phyloP scores from a whole-genome alignment of 2,888 invertebrate species.

The Cordylochernes scorpioides region DNA sequence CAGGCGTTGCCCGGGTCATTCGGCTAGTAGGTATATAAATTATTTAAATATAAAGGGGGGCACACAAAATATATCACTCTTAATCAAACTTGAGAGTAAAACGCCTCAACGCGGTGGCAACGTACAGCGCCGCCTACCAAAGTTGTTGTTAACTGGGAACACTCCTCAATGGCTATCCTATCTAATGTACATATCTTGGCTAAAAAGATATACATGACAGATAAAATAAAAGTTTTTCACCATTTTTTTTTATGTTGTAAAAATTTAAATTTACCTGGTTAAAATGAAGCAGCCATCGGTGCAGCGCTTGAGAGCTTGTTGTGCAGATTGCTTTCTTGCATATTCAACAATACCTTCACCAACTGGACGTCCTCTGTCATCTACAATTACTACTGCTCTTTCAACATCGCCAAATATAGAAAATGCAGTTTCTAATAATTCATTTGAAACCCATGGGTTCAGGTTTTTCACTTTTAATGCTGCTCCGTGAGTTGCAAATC shows the following conservation, averaged over 20 bases:
- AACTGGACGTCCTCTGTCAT: constrained; percentile 81
- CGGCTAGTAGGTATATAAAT: too few relatives aligned
- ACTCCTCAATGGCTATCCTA: too few relatives aligned
- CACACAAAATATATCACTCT: too few relatives aligned
- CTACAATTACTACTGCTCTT: constrained; percentile 70
- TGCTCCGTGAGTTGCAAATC: constrained; percentile 82
- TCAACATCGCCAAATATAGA: constrained; percentile 74
- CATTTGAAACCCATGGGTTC: constrained; percentile 74
- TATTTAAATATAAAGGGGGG: too few relatives aligned
- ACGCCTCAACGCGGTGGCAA: too few relatives aligned
- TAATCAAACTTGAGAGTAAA: too few relatives aligned
- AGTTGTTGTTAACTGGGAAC: too few relatives aligned
- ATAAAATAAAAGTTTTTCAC: too few relatives aligned
- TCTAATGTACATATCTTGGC: too few relatives aligned
- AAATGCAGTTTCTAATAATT: constrained; percentile 61
- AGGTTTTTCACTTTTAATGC: constrained; percentile 76
- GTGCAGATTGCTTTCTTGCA: constrained; percentile 66
- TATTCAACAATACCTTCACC: constrained; percentile 95
- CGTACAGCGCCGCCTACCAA: too few relatives aligned
- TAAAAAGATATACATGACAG: too few relatives aligned
- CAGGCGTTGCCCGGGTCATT: too few relatives aligned
- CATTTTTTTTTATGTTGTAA: background rate
- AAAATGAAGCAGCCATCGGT: constrained; percentile 76
- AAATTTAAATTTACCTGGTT: constrained; percentile 8
- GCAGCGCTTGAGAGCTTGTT: constrained; percentile 62